These are phyloP conservation scores for Passerina amoena DNA, from an alignment of 2,113 vertebrate genomes.

Conservation along the genomic window DNA sequence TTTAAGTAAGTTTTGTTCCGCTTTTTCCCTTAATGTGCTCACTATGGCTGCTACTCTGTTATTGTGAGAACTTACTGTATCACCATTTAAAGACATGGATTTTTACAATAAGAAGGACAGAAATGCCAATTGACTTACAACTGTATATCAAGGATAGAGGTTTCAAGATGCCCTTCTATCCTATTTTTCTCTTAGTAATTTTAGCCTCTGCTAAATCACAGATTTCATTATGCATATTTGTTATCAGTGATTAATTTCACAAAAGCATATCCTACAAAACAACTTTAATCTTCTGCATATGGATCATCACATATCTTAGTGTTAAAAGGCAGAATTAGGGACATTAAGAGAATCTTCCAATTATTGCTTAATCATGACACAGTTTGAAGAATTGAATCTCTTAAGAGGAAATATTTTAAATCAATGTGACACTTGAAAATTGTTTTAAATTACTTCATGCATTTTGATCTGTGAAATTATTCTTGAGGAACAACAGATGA, in stretches of 20 bases:
- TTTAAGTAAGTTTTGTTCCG: background rate
- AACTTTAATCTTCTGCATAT: background rate
- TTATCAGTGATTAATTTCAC: conserved; percentile 22
- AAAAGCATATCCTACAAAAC: background rate
- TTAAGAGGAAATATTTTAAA: conserved; percentile 39
- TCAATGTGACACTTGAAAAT: conserved; percentile 46
- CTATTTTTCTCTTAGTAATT: background rate
- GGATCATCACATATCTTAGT: background rate
- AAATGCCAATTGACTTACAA: background rate
- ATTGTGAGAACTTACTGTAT: background rate
- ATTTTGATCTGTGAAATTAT: conserved; percentile 48
- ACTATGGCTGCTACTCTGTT: background rate
- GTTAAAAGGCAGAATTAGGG: conserved; percentile 15
- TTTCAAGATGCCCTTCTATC: background rate
- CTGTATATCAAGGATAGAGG: background rate
- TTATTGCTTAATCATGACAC: conserved; percentile 30
- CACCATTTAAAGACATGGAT: background rate
- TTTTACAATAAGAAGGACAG: background rate
- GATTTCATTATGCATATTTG: background rate
- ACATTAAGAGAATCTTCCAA: background rate
- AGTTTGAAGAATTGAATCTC: background rate
- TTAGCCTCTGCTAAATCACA: background rate
- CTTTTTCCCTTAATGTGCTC: background rate
- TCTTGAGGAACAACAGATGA: conserved; percentile 38
- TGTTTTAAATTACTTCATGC: conserved; percentile 16